Evolutionary conservation across 2,888 invertebrate genomes (phyloP).

Genomic region (Leucophora obtusa): DNA sequence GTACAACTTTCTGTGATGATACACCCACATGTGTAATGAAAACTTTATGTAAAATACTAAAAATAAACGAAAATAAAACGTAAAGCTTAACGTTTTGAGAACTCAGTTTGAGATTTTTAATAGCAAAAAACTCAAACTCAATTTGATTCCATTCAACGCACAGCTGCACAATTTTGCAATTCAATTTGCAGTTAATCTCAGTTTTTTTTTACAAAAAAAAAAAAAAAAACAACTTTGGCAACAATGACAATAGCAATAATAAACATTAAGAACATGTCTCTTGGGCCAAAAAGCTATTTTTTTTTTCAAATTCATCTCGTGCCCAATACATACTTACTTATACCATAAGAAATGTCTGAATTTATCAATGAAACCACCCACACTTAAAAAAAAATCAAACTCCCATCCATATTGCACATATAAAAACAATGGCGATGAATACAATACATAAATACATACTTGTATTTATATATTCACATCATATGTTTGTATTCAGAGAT

Average conservation of each 20-base stretch:
- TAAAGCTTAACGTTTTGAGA: conserved; percentile 35
- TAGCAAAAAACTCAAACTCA: conserved; percentile 33
- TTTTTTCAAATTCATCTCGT: neutral
- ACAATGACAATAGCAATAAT: conserved; percentile 36
- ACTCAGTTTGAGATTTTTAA: conserved; percentile 50
- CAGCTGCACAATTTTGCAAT: conserved; percentile 74
- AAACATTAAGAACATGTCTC: conserved; percentile 25
- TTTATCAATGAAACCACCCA: conserved; percentile 77
- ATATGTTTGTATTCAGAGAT: no score
- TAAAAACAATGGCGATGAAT: neutral
- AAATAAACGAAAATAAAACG: conserved; percentile 30
- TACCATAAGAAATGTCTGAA: conserved; percentile 52
- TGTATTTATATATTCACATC: neutral
- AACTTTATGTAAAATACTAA: neutral
- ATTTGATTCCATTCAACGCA: conserved; percentile 59
- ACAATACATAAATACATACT: no score
- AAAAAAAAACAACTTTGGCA: conserved; percentile 21
- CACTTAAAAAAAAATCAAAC: conserved; percentile 51
- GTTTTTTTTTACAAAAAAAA: conserved; percentile 11
- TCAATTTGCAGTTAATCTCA: conserved; percentile 74
- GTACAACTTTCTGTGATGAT: conserved; percentile 41
- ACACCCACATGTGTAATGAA: conserved; percentile 54
- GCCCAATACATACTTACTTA: neutral
- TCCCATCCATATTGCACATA: neutral
- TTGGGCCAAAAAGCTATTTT: neutral